Conservation (phyloP, 1,140 invertebrate species). For the Pomacea maculata region DNA sequence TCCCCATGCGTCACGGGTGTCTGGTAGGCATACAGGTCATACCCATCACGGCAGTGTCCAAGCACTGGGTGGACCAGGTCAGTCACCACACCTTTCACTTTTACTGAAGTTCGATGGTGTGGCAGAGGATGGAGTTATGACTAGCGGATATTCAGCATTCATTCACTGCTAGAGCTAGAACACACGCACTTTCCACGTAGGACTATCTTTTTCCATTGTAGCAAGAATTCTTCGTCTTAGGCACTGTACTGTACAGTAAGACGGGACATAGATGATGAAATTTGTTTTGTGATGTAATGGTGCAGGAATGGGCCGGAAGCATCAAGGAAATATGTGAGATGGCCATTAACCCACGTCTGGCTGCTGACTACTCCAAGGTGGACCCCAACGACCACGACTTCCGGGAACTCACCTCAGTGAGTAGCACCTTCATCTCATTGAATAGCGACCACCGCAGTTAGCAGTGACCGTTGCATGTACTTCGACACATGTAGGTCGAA, state of each 20-base stretch:
- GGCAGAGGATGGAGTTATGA: too few relatives aligned
- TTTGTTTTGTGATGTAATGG: neutral
- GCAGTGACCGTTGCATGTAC: too few relatives aligned
- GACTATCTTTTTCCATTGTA: too few relatives aligned
- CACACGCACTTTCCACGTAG: too few relatives aligned
- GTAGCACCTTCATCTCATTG: neutral
- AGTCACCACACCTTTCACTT: neutral
- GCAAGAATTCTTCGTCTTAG: too few relatives aligned
- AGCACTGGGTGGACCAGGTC: conserved; percentile 54
- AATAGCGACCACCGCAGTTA: too few relatives aligned
- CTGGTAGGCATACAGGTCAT: conserved; percentile 56
- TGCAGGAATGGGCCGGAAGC: conserved; percentile 44
- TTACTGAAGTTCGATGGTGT: too few relatives aligned
- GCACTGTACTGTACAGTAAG: too few relatives aligned
- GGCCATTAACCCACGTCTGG: conserved; percentile 35
- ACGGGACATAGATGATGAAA: too few relatives aligned
- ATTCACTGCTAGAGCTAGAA: too few relatives aligned
- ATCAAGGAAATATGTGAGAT: conserved; percentile 41
- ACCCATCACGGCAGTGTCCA: conserved; percentile 52
- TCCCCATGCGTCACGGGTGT: conserved; percentile 55
- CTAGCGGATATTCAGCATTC: too few relatives aligned
- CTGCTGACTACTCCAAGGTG: neutral
- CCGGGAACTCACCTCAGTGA: conserved; percentile 27
- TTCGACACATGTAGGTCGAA: too few relatives aligned
- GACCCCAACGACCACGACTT: conserved; percentile 18